Base-by-base conservation (phyloP, 2,888 invertebrate genomes). In the Eucriotettix oculatus region DNA sequence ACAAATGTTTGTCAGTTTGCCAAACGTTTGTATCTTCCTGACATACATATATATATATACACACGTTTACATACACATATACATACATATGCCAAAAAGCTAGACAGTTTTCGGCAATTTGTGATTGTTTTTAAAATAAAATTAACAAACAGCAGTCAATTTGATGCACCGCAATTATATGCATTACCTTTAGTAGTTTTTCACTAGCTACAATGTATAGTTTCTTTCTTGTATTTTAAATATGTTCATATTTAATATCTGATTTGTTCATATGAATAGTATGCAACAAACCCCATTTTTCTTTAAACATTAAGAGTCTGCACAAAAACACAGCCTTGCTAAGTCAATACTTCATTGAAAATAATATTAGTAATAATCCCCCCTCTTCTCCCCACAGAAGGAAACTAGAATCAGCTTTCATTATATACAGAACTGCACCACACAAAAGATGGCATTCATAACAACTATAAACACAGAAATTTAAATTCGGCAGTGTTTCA, bases 291-390 rank as follows among this genome's bases (percentile, higher is more conserved):
- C 55, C n/a, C 48, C 12, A 48, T 48, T 12, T 5, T n/a, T n/a
- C 48, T 48, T 14, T 14, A 7, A 41, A 54, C 54, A 55, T 42
- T 42, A n/a, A 41, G 42, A n/a, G 16, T 55, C 55, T 40, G 17
- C 43, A 54, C 11, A 16, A 58, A 66, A 75, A 78, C 78, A 79
- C 79, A 79, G 78, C 78, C 78, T 78, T 76, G 74, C 78, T 75
- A 78, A 78, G 76, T 78, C 76, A 78, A 78, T 78, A 78, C 78
- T 78, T 75, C 75, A 75, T 43, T n/a, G 55, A 41, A 29, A 55
- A 40, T 16, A 40, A 40, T 41, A 12, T 55, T n/a, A 11, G 12
- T 44, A 11, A 29, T 57, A 16, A 40, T 10, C 10, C 58, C 58
- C 58, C 17, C 58, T 11, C 29, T 29, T 42, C 58, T 16, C 29